Base-by-base conservation (phyloP, 2,888 invertebrate genomes). In the Anoplius nigerrimus region DNA sequence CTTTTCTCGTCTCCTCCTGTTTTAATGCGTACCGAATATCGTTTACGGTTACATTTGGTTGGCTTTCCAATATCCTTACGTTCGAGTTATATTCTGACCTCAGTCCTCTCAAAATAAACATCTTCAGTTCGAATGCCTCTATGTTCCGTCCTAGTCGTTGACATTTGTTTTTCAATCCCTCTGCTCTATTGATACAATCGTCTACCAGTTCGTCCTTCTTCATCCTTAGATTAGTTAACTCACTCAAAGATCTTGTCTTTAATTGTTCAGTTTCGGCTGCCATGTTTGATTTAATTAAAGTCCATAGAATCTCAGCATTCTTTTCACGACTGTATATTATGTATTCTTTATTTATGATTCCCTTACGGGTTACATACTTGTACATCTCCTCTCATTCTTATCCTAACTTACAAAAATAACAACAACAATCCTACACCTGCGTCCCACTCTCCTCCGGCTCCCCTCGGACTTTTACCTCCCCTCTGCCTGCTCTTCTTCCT, bases 81-180 rank as follows among this genome's bases (percentile, higher is more conserved):
- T 60, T 60, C 5, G 15, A 3, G 22, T 60, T 27, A 20, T 18
- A 60, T 51, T 60, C 42, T 51, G n/a, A 20, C n/a, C 59, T 18
- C 24, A 24, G 24, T 24, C 24, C 24, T 24, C 8, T 57, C 22
- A 57, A 24, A 0, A 64, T 11, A 45, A 53, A 58, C 53, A 64
- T 58, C 22, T 53, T 64, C 45, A 64, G 22, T 45, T 64, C 64
- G n/a, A 22, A 66, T 4, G 58, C 65, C 20, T 59, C 65, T 13
- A 65, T 52, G 4, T 15, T 0, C 46, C 59, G 58, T 16, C 65
- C 55, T 15, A 60, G 11, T 18, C 54, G 59, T 1, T n/a, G n/a
- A 48, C 60, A 66, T n/a, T 66, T 43, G 15, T 65, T 66, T 34
- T 15, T 46, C 11, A 66, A 27, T 6, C 34, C 65, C 5, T 65